These are phyloP conservation scores for Argyrosomus regius DNA, from an alignment of 2,797 vertebrate species.

Conservation along the genomic window DNA sequence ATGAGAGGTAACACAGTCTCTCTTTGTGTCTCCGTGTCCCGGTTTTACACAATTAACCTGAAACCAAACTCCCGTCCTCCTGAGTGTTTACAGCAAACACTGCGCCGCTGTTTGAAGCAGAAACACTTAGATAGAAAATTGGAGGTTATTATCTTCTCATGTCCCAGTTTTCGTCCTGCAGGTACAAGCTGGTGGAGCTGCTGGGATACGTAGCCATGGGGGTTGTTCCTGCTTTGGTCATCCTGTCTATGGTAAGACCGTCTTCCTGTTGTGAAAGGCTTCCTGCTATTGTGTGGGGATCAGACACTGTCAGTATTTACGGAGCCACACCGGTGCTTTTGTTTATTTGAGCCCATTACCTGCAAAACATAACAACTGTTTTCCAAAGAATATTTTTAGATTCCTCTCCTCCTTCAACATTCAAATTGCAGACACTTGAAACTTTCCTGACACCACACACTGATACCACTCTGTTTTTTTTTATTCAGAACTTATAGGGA, in stretches of 20 bases:
- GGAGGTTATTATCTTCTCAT: conserved; percentile 24
- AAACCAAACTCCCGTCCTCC: conserved; percentile 36
- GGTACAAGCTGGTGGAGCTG: conserved; percentile 94
- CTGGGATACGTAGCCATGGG: conserved; percentile 93
- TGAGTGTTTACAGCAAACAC: conserved; percentile 59
- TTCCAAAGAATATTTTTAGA: neutral
- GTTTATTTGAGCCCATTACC: conserved; percentile 22
- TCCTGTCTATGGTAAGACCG: conserved; percentile 93
- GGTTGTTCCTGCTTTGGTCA: conserved; percentile 90
- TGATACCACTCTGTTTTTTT: too few relatives aligned
- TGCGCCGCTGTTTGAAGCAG: conserved; percentile 20
- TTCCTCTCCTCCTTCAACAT: neutral
- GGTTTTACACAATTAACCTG: conserved; percentile 11
- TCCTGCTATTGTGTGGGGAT: conserved; percentile 56
- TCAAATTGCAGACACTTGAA: neutral
- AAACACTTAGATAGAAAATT: conserved; percentile 22
- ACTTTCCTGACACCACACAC: neutral
- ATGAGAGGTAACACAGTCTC: conserved; percentile 89
- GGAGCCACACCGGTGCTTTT: conserved; percentile 1
- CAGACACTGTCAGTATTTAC: conserved; percentile 9
- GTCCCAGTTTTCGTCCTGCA: conserved; percentile 64
- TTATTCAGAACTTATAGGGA: too few relatives aligned
- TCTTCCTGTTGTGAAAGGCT: conserved; percentile 23
- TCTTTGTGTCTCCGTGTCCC: conserved; percentile 1
- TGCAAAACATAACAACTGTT: neutral